Percentiles rank a stretch among this genome's conserved stretches.
These are phyloP conservation scores for Acutogordius australiensis DNA, from an alignment of 2,888 invertebrate genomes.

Conservation along the genomic window DNA sequence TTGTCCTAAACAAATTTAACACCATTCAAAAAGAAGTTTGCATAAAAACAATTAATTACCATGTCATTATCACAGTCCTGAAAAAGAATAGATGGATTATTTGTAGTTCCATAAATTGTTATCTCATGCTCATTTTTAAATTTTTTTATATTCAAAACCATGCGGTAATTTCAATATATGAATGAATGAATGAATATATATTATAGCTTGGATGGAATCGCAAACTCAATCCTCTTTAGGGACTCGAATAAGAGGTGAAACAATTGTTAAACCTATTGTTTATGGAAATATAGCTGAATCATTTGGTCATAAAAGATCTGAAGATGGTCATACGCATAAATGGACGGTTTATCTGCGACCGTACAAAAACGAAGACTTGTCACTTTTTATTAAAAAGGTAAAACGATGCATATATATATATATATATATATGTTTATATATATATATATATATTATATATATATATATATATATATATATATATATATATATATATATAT, in stretches of 20 bases:
- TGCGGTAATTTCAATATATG: neutral
- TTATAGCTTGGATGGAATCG: neutral
- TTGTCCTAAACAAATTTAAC: too few relatives aligned
- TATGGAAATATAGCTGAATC: constrained; percentile 81
- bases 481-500: too few relatives aligned
- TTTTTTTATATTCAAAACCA: neutral
- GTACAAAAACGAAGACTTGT: constrained; percentile 32
- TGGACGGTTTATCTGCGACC: constrained; percentile 93
- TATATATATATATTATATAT: neutral
- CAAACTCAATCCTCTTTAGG: neutral
- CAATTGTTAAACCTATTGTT: constrained; percentile 68
- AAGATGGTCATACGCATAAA: constrained; percentile 89
- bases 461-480: too few relatives aligned
- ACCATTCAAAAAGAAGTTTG: neutral
- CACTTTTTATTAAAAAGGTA: constrained; percentile 11
- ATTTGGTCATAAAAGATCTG: constrained; percentile 77
- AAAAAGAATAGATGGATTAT: neutral
- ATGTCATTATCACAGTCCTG: neutral
- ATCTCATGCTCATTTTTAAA: constrained; percentile 1
- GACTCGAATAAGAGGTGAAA: constrained; percentile 35
- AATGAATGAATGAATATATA: neutral
- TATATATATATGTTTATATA: neutral
- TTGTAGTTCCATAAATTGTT: neutral
- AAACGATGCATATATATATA: too few relatives aligned
- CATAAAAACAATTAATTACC: neutral